Base-by-base conservation (phyloP, 2,888 invertebrate species). In the Lasius fuliginosus region DNA sequence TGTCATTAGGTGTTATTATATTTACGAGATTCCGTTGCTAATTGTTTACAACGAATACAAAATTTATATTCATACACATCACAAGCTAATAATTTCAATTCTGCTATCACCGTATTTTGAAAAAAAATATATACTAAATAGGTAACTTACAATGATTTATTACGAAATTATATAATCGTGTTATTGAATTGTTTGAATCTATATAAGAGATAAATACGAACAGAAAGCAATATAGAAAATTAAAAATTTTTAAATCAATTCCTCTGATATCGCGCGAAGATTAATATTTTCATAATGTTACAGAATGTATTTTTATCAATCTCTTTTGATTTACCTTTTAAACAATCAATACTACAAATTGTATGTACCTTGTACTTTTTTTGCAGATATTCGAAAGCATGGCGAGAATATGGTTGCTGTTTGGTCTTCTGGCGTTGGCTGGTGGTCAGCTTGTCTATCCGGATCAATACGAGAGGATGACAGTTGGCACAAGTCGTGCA, bases 371-470 rank as follows among this genome's bases (percentile, higher is more conserved):
- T 30, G 33, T 53, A 36, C 18, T 56, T 33, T 46, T 42, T 0
- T 56, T 60, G 23, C 30, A 82, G 82, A 56, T 30, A 40, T 9
- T 53, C 11, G 1, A 53, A 83, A 69, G 12, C n/a, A 83, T 85
- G 85, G 49, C 53, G 3, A 49, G 5, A 30, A 5, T 4, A 2
- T 49, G 58, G 42, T 4, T 89, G 18, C 18, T 90, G 18, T 69
- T 87, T 56, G 73, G 73, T 65, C 33, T 92, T 65, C 3, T 81
- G 71, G 79, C 87, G 15, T 85, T 73, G 77, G 65, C 65, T 9
- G 73, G 62, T 62, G 87, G 84, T 8, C 90, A 91, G 73, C 30
- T 92, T n/a, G 75, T 91, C 68, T 92, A 88, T 42, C 92, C 92
- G 1, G 92, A 92, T 64, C 71, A 92, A 33, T 88, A 68, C 1